Conservation (phyloP, 2,888 invertebrate species). For the Labia minor region DNA sequence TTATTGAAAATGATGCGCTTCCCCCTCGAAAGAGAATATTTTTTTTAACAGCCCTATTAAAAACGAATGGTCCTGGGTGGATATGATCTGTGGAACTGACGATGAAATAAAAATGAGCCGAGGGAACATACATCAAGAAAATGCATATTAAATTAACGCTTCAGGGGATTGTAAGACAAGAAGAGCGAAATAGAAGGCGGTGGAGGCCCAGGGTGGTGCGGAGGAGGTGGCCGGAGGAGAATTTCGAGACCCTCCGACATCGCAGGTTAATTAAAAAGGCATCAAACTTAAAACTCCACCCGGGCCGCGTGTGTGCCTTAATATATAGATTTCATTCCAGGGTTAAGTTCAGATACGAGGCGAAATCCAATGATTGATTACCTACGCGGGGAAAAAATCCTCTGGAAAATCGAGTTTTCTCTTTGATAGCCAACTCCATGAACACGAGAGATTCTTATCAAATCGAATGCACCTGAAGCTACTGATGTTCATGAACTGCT, state of each 20-base stretch:
- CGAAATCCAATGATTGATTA: neutral
- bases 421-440: neutral
- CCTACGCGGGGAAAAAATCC: neutral
- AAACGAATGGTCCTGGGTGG: no score
- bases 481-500: neutral
- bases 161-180: constrained; percentile 7
- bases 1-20: no score
- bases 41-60: no score
- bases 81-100: neutral
- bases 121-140: constrained; percentile 13
- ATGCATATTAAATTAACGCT: constrained; percentile 8
- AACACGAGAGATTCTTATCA: neutral
- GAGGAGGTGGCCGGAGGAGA: constrained; percentile 20
- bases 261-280: constrained; percentile 8
- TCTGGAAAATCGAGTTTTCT: neutral
- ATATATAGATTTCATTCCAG: constrained; percentile 2
- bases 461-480: neutral
- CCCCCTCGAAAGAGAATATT: no score
- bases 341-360: neutral
- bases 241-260: neutral
- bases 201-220: constrained; percentile 14
- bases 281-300: constrained; percentile 8
- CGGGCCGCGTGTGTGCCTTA: neutral
- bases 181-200: neutral
- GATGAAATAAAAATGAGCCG: constrained; percentile 7